phyloP scores from a whole-genome alignment of 2,888 invertebrate species.

The Caenorhabditis doughertyi region DNA sequence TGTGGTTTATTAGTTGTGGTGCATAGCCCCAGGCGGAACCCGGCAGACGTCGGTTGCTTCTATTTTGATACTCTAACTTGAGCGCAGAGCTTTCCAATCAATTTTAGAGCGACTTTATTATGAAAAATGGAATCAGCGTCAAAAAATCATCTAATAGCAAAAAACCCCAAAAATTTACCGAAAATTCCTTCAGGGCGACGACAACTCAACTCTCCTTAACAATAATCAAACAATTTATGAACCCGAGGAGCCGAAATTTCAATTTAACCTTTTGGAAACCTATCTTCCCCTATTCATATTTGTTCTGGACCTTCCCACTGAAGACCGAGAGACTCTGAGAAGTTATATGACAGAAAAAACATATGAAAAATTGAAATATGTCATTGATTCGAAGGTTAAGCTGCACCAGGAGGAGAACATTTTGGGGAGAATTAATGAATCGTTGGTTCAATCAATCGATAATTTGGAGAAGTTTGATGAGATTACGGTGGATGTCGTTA shows the following conservation, averaged over 20 bases:
- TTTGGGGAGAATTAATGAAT: conserved; percentile 17
- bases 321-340: conserved; percentile 57
- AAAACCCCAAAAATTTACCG: neutral
- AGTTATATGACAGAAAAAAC: conserved; percentile 62
- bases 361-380: conserved; percentile 67
- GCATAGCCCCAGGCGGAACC: too few relatives aligned
- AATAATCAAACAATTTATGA: conserved; percentile 38
- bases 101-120: too few relatives aligned
- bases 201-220: conserved; percentile 39
- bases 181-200: conserved; percentile 38
- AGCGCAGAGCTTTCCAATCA: too few relatives aligned
- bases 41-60: too few relatives aligned
- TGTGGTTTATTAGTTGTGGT: too few relatives aligned
- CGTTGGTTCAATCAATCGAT: conserved; percentile 44
- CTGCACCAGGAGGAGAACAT: conserved; percentile 25
- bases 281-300: conserved; percentile 69
- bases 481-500: conserved; percentile 59
- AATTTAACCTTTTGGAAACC: conserved; percentile 64
- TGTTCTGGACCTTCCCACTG: conserved; percentile 60
- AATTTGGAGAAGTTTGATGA: conserved; percentile 54
- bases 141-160: too few relatives aligned
- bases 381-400: conserved; percentile 63
- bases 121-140: too few relatives aligned
- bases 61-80: too few relatives aligned
- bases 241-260: conserved; percentile 2